Percentiles rank a stretch among this genome's conserved stretches.
Conservation (phyloP, 2,797 vertebrate species). For the Emydoidea blandingii region DNA sequence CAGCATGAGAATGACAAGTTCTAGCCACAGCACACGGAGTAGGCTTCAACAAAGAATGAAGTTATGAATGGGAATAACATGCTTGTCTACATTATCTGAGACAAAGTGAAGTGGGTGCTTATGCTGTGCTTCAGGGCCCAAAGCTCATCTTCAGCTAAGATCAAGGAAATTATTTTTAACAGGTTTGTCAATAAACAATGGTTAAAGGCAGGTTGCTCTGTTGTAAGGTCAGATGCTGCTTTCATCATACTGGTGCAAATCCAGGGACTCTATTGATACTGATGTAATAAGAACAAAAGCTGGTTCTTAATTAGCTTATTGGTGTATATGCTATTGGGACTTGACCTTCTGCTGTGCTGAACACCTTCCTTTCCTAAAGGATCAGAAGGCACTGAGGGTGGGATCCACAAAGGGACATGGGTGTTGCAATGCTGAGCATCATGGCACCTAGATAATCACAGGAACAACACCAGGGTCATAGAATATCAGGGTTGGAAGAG, state of each 20-base stretch:
- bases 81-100: too few species aligned
- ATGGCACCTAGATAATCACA: too few species aligned
- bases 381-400: background rate
- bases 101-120: fast-evolving
- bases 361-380: background rate
- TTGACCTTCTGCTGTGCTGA: too few species aligned
- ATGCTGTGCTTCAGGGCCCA: background rate
- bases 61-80: too few species aligned
- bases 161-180: fast-evolving
- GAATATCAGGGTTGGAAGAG: too few species aligned
- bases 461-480: too few species aligned
- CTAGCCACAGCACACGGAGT: background rate
- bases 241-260: background rate
- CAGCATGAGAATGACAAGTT: background rate
- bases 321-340: background rate
- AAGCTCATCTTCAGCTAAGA: fast-evolving
- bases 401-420: too few species aligned
- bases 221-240: background rate
- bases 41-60: background rate
- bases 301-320: background rate
- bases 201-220: background rate
- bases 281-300: too few species aligned
- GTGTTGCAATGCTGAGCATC: too few species aligned
- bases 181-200: background rate
- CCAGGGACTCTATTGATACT: background rate